Base-by-base conservation (phyloP, 2,888 invertebrate species). In the Agriopis marginaria region DNA sequence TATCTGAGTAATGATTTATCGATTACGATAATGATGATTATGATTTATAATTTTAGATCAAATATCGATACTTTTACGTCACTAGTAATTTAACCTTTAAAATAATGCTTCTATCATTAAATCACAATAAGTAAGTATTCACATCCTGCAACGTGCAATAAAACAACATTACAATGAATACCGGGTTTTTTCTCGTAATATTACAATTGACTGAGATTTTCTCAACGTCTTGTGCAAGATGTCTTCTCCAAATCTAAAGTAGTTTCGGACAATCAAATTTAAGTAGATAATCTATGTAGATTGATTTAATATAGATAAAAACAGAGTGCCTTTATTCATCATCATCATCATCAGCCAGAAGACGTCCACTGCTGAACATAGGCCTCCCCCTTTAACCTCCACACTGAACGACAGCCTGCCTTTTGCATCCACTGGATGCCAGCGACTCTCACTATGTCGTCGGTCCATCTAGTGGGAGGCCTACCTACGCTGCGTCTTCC, bases 121-220 rank as follows among this genome's bases (percentile, higher is more conserved):
- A 56, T 42, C 40, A 64, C 56, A 40, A 10, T 3, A 61, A 9
- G 14, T 49, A 62, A 45, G 47, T 55, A 56, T 42, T 47, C 49
- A 64, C 50, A 64, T 64, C 64, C 64, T 55, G 63, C 40, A 42
- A 4, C 40, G 14, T 40, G 56, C 39, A 53, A 44, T 53, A 62
- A 54, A 62, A 53, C 40, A 64, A 47, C 32, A 42, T 56, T 56
- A 64, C 42, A 56, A 39, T 40, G 49, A 40, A 40, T 14, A n/a
- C 7, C 39, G 49, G n/a, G 10, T 45, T 53, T 55, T 49, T 40
- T 64, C 32, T 64, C 32, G 53, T 54, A 47, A 56, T 56, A n/a
- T 56, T 42, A 64, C 64, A 64, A 64, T 64, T 50, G 55, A 42
- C 40, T 42, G 49, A 64, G 39, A 53, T 62, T 62, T 62, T 62